Base-by-base conservation (phyloP, 2,797 vertebrate species). In the Gephyroberyx darwinii region DNA sequence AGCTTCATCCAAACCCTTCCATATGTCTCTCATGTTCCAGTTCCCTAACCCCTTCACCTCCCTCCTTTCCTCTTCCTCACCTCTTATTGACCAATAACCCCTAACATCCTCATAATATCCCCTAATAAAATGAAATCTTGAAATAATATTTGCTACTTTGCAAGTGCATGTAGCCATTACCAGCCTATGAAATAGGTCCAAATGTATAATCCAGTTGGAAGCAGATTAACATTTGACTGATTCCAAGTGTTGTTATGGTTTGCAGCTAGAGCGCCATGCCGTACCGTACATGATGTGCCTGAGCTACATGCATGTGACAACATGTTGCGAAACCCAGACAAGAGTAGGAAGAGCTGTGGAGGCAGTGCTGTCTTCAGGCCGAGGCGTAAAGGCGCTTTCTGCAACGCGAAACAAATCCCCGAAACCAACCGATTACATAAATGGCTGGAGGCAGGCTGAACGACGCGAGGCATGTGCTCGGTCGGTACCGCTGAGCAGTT, bases 351-450 rank as follows among this genome's bases (percentile, higher is more conserved):
- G 39, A 64, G 50, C 12, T 31, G 39, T 19, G 8, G n/a, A n/a
- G 39, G 9, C 6, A 52, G 2, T 20, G 19, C 30, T 43, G 5
- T 4, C 12, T 3, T 37, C 50, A 17, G 39, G 30, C 48, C 67
- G 8, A 1, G 5, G 51, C 79, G 54, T 30, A 39, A 56, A 84
- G 69, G 50, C 5, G 37, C 66, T 48, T 52, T 71, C 72, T 77
- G 69, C 53, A 14, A 74, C 78, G 65, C 71, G 73, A 80, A 84
- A 80, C 75, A 75, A 89, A 86, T 88, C 83, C 78, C 78, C 71
- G 67, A 75, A 85, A 81, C 74, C 79, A 84, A 88, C 63, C 47
- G 81, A 87, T 88, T 89, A 87, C 56, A 78, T 86, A 88, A 88
- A 88, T 67, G 72, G 80, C 71, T 81, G 10, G 80, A 80, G 74